A percentile compares a stretch with the other conserved stretches of the same genome.
These are phyloP conservation scores for Eumacrocentrus americanus DNA, from an alignment of 2,888 invertebrate species.

Conservation along the genomic window DNA sequence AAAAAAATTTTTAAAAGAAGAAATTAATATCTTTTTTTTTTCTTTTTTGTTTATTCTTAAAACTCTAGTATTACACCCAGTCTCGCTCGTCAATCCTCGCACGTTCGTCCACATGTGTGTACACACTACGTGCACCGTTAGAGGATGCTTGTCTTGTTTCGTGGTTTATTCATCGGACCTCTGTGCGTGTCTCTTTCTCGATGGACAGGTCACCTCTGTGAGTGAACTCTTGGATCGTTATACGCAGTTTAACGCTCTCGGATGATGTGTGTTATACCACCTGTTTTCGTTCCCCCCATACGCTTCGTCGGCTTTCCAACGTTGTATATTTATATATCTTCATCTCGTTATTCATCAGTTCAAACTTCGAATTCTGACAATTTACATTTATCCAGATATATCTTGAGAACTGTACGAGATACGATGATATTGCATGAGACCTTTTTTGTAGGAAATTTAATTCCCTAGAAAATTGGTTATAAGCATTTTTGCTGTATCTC, in stretches of 20 bases:
- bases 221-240: too few relatives aligned
- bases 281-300: slow-evolving; percentile 19
- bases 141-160: slow-evolving; percentile 21
- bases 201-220: too few relatives aligned
- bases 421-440: too few relatives aligned
- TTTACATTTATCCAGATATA: slow-evolving; percentile 13
- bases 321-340: neutral
- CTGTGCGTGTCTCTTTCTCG: slow-evolving; percentile 1
- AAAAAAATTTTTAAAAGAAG: slow-evolving; percentile 6
- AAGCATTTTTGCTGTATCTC: too few relatives aligned
- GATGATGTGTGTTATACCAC: too few relatives aligned
- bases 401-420: too few relatives aligned
- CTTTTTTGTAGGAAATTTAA: too few relatives aligned
- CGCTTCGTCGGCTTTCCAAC: slow-evolving; percentile 20
- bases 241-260: too few relatives aligned
- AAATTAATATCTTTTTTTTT: neutral
- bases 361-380: too few relatives aligned
- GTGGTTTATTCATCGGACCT: slow-evolving; percentile 27
- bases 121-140: slow-evolving; percentile 36
- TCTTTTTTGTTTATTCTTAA: neutral
- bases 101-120: slow-evolving; percentile 9
- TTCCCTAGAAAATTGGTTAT: too few relatives aligned
- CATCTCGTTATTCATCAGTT: slow-evolving; percentile 18
- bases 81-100: slow-evolving; percentile 19
- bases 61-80: slow-evolving; percentile 1